These are phyloP conservation scores for Coregonus clupeaformis DNA, from an alignment of 2,113 vertebrate genomes.

Conservation along the genomic window DNA sequence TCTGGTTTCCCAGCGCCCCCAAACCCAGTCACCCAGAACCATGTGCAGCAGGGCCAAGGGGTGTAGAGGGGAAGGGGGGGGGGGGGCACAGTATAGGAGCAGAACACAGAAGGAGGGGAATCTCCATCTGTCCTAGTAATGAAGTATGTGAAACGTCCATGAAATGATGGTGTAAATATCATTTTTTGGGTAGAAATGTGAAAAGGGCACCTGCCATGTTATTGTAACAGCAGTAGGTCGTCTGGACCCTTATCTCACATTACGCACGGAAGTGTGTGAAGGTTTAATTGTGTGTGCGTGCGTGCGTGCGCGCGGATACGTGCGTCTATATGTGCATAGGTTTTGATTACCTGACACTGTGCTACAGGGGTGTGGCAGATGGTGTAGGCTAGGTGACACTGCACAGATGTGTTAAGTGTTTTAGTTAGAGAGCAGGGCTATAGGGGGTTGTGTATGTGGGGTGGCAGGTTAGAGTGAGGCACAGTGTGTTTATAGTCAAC, in stretches of 20 bases:
- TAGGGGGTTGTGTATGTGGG: conserved; percentile 35
- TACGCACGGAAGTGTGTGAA: not conserved
- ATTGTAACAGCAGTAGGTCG: not conserved
- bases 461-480: conserved; percentile 51
- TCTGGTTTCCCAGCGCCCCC: conserved; percentile 25
- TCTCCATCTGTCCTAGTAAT: not conserved
- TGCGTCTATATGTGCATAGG: conserved; percentile 4
- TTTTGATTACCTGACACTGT: conserved; percentile 55
- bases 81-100: not conserved
- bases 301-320: not conserved
- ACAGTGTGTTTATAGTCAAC: conserved; percentile 77
- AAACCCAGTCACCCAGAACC: conserved; percentile 62
- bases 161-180: too few species aligned
- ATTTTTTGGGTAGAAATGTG: too few species aligned
- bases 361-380: conserved; percentile 54
- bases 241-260: not conserved
- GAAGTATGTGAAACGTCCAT: not conserved
- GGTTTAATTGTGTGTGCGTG: not conserved
- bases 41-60: conserved; percentile 38
- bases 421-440: conserved; percentile 36
- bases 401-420: conserved; percentile 74
- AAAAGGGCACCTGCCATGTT: too few species aligned
- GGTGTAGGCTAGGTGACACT: conserved; percentile 57
- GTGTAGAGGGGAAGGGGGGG: too few species aligned
- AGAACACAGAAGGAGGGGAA: not conserved